Evolutionary conservation across 2,797 vertebrate genomes (phyloP).

Genomic region (Myotis pilosus): DNA sequence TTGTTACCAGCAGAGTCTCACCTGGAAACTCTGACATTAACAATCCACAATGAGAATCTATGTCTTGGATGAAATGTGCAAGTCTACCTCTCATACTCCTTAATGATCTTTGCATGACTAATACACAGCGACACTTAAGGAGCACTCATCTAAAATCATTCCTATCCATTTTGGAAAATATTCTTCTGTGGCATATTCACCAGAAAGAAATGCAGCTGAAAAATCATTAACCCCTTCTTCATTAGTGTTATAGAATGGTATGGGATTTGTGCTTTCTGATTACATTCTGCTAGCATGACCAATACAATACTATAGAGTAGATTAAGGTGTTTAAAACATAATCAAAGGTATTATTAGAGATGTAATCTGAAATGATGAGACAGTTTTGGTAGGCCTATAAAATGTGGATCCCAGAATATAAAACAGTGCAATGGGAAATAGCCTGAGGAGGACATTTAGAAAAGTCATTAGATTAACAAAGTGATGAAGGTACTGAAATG

Average conservation of each 20-base stretch:
- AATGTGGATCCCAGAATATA: background rate
- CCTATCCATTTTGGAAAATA: slow-evolving; percentile 76
- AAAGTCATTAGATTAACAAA: slow-evolving; percentile 13
- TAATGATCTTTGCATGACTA: slow-evolving; percentile 73
- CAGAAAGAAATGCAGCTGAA: slow-evolving; percentile 64
- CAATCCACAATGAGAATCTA: slow-evolving; percentile 36
- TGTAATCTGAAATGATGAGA: background rate
- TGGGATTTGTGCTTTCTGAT: background rate
- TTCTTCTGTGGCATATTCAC: slow-evolving; percentile 69
- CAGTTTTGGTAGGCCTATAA: slow-evolving; percentile 7
- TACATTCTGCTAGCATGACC: background rate
- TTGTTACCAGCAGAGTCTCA: slow-evolving; percentile 52
- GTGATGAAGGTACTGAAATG: background rate
- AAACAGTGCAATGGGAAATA: background rate
- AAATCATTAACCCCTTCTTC: slow-evolving; percentile 64
- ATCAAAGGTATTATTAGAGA: slow-evolving; percentile 41
- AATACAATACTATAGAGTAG: background rate
- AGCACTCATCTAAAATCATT: slow-evolving; percentile 72
- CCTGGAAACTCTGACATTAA: slow-evolving; percentile 31
- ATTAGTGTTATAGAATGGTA: background rate
- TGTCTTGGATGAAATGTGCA: slow-evolving; percentile 51
- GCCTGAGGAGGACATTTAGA: slow-evolving; percentile 28
- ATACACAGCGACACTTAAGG: slow-evolving; percentile 74
- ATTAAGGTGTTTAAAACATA: slow-evolving; percentile 41
- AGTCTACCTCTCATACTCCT: slow-evolving; percentile 41